Evolutionary conservation across 2,113 vertebrate species (phyloP).

Genomic region (Empidonax alnorum): DNA sequence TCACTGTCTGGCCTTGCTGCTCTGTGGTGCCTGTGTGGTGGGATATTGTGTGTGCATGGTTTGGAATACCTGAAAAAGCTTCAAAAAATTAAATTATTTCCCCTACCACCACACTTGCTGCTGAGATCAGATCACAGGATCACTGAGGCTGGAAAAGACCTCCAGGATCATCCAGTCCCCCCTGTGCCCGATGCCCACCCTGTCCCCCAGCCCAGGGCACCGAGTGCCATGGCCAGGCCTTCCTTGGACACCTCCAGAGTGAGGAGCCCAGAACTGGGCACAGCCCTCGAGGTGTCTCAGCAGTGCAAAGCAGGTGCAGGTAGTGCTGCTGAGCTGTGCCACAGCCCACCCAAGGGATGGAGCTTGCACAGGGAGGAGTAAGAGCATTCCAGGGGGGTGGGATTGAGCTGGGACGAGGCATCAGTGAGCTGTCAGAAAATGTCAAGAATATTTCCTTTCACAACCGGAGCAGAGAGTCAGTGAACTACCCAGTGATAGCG

Average conservation of each 20-base stretch:
- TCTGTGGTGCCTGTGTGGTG: accelerated
- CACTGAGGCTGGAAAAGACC: neutral
- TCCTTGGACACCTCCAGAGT: neutral
- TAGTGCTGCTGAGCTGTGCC: neutral
- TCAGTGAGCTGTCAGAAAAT: no score
- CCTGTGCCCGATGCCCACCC: neutral
- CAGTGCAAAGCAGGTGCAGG: neutral
- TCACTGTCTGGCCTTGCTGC: neutral
- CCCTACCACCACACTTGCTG: neutral
- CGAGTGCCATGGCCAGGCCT: neutral
- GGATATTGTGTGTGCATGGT: accelerated
- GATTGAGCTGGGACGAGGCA: neutral
- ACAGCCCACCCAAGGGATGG: neutral
- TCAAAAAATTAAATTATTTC: neutral
- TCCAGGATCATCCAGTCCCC: neutral
- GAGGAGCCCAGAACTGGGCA: neutral
- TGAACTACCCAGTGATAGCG: neutral
- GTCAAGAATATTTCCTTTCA: neutral
- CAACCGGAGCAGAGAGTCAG: neutral
- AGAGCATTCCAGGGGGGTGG: neutral
- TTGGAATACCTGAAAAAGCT: neutral
- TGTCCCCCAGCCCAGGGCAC: neutral
- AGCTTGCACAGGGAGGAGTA: neutral
- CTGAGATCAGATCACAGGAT: neutral
- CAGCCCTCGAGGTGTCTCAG: neutral